phyloP scores from a whole-genome alignment of 2,888 invertebrate species.

The Shargacucullia verbasci region DNA sequence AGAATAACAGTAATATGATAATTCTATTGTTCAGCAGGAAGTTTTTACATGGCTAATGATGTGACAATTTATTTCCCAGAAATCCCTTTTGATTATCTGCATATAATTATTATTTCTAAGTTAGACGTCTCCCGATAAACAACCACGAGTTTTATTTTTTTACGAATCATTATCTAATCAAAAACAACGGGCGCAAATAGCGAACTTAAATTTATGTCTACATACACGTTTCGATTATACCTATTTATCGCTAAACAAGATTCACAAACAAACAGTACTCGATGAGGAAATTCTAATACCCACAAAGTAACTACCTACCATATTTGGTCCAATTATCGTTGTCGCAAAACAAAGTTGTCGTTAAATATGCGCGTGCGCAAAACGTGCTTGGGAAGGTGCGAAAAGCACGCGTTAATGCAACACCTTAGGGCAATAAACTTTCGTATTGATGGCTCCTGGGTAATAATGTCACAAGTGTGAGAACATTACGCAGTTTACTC shows the following conservation, averaged over 20 bases:
- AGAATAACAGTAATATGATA: too few species aligned
- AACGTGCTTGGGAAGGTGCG: conserved; percentile 65
- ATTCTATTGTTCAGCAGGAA: too few species aligned
- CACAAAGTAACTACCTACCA: conserved; percentile 44
- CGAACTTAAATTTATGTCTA: background rate
- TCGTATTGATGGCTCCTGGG: conserved; percentile 52
- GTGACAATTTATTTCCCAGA: too few species aligned
- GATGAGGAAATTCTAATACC: conserved; percentile 16
- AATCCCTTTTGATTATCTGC: too few species aligned
- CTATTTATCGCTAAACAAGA: conserved; percentile 20
- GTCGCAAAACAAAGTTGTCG: conserved; percentile 42
- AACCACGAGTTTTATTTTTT: background rate
- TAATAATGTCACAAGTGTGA: conserved; percentile 36
- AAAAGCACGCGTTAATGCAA: conserved; percentile 68
- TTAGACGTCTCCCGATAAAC: background rate
- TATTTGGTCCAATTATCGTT: conserved; percentile 48
- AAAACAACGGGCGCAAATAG: conserved; percentile 28
- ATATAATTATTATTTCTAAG: too few species aligned
- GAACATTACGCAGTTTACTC: conserved; percentile 12
- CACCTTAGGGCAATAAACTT: conserved; percentile 75
- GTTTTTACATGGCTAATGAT: too few species aligned
- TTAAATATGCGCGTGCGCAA: conserved; percentile 54
- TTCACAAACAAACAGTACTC: conserved; percentile 3
- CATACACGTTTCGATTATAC: background rate
- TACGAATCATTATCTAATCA: conserved; percentile 43